A percentile compares a stretch with the other conserved stretches of the same genome.
Conservation (phyloP, 2,888 invertebrate genomes). For the Trissolcus brochymenae region DNA sequence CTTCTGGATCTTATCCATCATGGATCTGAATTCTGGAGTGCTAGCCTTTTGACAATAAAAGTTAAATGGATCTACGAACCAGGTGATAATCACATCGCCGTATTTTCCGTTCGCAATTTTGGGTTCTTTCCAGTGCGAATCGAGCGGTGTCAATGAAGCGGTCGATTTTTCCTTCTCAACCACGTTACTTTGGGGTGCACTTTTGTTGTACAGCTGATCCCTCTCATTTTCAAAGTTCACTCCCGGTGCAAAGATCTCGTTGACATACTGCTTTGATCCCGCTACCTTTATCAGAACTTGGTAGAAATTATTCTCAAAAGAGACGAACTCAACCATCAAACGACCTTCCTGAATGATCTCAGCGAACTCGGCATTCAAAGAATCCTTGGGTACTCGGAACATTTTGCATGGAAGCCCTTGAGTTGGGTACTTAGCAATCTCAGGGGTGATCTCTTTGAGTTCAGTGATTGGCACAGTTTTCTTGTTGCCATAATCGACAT, state of each 20-base stretch:
- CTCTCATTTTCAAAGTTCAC: slow-evolving; percentile 59
- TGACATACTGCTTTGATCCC: slow-evolving; percentile 60
- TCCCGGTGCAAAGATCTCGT: slow-evolving; percentile 63
- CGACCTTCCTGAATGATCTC: slow-evolving; percentile 59
- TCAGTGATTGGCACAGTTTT: slow-evolving; percentile 79
- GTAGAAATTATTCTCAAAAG: slow-evolving; percentile 62
- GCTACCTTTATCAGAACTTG: slow-evolving; percentile 65
- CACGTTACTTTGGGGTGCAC: neutral
- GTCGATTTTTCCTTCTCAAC: slow-evolving; percentile 11
- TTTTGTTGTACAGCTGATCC: neutral
- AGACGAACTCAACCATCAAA: slow-evolving; percentile 69
- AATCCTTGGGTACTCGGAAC: slow-evolving; percentile 64
- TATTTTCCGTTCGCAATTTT: slow-evolving; percentile 78
- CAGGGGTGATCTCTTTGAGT: slow-evolving; percentile 74
- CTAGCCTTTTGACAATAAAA: slow-evolving; percentile 81
- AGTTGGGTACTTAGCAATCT: slow-evolving; percentile 68
- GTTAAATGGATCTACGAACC: slow-evolving; percentile 86
- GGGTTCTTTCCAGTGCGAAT: slow-evolving; percentile 77
- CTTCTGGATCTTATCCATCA: slow-evolving; percentile 85
- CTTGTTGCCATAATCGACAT: slow-evolving; percentile 85
- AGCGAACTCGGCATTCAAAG: slow-evolving; percentile 61
- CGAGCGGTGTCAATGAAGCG: slow-evolving; percentile 65
- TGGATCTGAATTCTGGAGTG: slow-evolving; percentile 79
- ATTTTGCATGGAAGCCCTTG: slow-evolving; percentile 74
- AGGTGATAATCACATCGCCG: slow-evolving; percentile 82